These are phyloP conservation scores for Catocala sponsa DNA, from an alignment of 2,888 invertebrate species.

Conservation along the genomic window DNA sequence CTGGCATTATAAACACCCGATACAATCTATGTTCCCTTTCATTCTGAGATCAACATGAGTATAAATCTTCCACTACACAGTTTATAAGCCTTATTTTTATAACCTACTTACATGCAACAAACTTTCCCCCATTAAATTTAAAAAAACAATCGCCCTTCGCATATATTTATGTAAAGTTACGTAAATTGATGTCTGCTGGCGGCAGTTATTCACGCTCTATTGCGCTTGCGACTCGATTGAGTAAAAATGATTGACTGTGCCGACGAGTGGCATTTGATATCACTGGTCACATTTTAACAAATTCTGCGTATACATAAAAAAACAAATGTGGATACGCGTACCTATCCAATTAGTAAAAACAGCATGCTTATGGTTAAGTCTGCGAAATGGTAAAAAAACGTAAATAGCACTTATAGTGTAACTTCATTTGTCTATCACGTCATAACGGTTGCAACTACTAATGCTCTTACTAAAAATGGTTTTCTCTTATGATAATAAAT, in stretches of 20 bases:
- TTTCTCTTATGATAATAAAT: no score
- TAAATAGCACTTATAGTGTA: no score
- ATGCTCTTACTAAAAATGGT: no score
- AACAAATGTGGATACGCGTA: no score
- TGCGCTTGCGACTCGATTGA: constrained; percentile 47
- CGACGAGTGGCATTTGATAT: no score
- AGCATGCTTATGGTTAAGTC: no score
- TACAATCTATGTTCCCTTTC: constrained; percentile 48
- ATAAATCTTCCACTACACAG: constrained; percentile 17
- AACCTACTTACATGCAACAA: constrained; percentile 37
- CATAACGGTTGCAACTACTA: no score
- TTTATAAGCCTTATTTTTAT: constrained; percentile 36
- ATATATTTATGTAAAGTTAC: constrained; percentile 33
- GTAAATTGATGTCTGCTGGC: constrained; percentile 40
- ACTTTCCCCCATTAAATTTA: constrained; percentile 21
- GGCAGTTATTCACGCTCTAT: constrained; percentile 53
- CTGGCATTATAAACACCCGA: constrained; percentile 43
- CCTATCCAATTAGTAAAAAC: no score
- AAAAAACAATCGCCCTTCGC: constrained; percentile 35
- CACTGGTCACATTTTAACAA: no score
- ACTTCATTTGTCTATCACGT: no score
- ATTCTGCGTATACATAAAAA: no score
- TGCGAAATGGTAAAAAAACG: no score
- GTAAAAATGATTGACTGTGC: constrained; percentile 25
- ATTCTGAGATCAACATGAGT: constrained; percentile 26